Base-by-base conservation (phyloP, 2,113 vertebrate genomes). In the Acanthisitta chloris region DNA sequence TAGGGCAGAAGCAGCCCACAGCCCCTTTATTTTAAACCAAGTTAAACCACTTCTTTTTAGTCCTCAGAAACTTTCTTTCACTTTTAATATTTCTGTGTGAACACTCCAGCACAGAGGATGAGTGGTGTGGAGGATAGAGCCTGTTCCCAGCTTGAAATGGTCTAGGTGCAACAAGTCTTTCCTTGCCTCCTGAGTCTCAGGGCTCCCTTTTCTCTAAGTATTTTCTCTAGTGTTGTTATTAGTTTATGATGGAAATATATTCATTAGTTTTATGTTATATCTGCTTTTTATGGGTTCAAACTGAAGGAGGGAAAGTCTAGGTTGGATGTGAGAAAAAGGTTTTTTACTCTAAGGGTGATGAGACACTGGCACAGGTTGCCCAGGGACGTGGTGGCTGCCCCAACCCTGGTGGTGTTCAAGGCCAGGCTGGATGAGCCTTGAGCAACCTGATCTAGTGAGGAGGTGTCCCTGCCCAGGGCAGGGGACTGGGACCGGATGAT, bases 11-110 rank as follows among this genome's bases (percentile, higher is more conserved):
- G 70, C 88, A 96, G 74, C 96, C 93, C 93, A 94, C 90, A 55
- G 55, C 24, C 86, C 88, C 82, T 95, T 94, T 61, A 84, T 86
- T 97, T 94, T 90, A 92, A 95, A 92, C 31, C 61, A 16, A 95
- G 55, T 82, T 92, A 64, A 94, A 74, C 24, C 62, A 42, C 43
- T 17, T 57, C 64, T 73, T 83, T 92, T 69, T 42, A 86, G 48
- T 62, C 78, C 91, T 84, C 45, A 81, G 78, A 97, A 98, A 97
- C 86, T 55, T 69, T 23, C 21, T 21, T 34, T 19, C 38, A 38
- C 55, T 73, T 66, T 65, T 14, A 25, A 7, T 69, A 26, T 65
- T 82, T 72, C 65, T 87, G 33, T n/a, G 29, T 21, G 43, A 82
- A 48, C 8, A 4, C 19, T 59, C 33, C 29, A 15, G 40, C 76